phyloP scores from a whole-genome alignment of 1,140 invertebrate species.

The Papilio glaucus region DNA sequence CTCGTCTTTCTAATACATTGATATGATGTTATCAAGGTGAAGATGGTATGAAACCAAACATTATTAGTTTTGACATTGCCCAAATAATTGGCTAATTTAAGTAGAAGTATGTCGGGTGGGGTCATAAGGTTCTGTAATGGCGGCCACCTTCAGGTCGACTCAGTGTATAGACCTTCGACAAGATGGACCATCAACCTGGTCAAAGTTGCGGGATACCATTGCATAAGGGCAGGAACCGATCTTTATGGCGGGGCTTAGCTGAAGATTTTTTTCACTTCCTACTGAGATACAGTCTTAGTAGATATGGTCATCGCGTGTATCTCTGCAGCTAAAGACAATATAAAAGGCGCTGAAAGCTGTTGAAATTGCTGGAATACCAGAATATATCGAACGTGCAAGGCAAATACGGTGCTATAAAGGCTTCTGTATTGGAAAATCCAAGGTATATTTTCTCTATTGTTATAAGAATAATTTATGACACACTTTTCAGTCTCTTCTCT shows the following conservation, averaged over 20 bases:
- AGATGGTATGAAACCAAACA: conserved; percentile 1
- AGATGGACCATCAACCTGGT: not conserved
- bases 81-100: too few species aligned
- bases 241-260: too few species aligned
- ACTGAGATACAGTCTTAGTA: not conserved
- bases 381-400: not conserved
- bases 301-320: not conserved
- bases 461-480: not conserved
- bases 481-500: not conserved
- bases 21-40: not conserved
- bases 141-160: too few species aligned
- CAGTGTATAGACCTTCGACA: too few species aligned
- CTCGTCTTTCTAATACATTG: not conserved
- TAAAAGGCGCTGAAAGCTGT: conserved; percentile 7
- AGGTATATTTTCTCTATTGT: not conserved
- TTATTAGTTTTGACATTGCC: not conserved
- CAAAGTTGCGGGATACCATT: not conserved
- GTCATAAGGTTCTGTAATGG: too few species aligned
- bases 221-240: not conserved
- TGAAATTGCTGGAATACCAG: conserved; percentile 18
- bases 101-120: too few species aligned
- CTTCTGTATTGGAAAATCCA: not conserved
- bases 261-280: too few species aligned
- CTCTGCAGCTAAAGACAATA: not conserved
- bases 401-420: not conserved